Conservation (phyloP, 2,113 vertebrate genomes). For the Ictidomys tridecemlineatus region DNA sequence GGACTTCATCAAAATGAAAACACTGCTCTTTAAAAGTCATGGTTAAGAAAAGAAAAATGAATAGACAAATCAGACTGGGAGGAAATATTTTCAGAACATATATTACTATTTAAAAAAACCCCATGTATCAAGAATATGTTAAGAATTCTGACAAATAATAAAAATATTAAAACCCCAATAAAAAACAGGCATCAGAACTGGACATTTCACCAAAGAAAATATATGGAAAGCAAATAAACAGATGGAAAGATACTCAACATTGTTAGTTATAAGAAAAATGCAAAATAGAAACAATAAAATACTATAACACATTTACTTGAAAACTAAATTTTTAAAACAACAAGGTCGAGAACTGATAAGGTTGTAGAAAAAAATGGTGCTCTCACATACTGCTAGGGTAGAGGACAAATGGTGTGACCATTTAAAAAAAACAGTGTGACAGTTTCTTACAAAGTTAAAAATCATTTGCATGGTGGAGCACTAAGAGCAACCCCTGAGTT, state of each 20-base stretch:
- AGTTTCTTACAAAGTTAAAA: background rate
- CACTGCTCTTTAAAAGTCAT: background rate
- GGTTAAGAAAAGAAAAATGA: conserved; percentile 21
- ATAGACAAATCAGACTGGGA: background rate
- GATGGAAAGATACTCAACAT: conserved; percentile 12
- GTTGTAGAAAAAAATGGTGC: background rate
- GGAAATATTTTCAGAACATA: background rate
- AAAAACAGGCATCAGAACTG: conserved; percentile 29
- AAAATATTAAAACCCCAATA: background rate
- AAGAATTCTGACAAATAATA: conserved; percentile 16
- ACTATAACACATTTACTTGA: background rate
- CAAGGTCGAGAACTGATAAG: background rate
- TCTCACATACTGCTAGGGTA: too few relatives aligned
- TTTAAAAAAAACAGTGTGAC: background rate
- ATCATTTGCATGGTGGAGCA: background rate
- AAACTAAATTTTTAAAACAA: background rate
- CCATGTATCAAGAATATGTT: background rate
- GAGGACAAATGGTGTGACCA: background rate
- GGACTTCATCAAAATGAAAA: conserved; percentile 32
- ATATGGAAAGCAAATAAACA: background rate
- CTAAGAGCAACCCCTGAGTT: background rate
- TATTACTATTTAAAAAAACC: background rate
- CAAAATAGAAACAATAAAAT: background rate
- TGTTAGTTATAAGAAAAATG: background rate
- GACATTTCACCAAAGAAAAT: background rate